Evolutionary conservation across 2,888 invertebrate species (phyloP).

Genomic region (Oscheius myriophilus): DNA sequence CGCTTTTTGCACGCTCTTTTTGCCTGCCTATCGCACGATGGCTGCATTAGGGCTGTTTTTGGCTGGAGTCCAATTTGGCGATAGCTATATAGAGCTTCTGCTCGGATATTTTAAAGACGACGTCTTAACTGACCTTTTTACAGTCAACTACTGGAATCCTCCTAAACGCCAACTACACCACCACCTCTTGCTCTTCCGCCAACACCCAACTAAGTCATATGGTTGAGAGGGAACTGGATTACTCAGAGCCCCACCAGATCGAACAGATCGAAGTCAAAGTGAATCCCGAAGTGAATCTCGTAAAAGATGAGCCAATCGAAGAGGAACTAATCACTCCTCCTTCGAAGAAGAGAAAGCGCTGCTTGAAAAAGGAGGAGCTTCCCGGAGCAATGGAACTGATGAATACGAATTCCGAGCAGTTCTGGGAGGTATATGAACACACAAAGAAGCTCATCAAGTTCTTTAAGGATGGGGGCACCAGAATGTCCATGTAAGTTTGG

Average conservation of each 20-base stretch:
- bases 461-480: not conserved
- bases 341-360: conserved; percentile 3
- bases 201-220: conserved; percentile 5
- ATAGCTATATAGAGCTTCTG: too few species aligned
- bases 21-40: too few species aligned
- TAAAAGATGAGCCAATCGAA: conserved; percentile 1
- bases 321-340: not conserved
- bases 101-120: too few species aligned
- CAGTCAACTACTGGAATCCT: conserved; percentile 12
- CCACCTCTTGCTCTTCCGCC: not conserved
- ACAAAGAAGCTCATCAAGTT: conserved; percentile 13
- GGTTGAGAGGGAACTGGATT: conserved; percentile 7
- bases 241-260: not conserved
- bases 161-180: conserved; percentile 16
- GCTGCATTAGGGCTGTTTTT: too few species aligned
- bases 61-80: too few species aligned
- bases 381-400: not conserved
- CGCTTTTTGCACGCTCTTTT: too few species aligned
- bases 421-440: not conserved
- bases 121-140: not conserved
- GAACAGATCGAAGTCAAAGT: not conserved
- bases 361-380: not conserved
- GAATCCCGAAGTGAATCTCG: not conserved
- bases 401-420: not conserved
- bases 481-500: not conserved